Percentiles rank a stretch among this genome's conserved stretches.
Evolutionary conservation across 2,888 invertebrate species (phyloP).

Genomic region (Pecten maximus): DNA sequence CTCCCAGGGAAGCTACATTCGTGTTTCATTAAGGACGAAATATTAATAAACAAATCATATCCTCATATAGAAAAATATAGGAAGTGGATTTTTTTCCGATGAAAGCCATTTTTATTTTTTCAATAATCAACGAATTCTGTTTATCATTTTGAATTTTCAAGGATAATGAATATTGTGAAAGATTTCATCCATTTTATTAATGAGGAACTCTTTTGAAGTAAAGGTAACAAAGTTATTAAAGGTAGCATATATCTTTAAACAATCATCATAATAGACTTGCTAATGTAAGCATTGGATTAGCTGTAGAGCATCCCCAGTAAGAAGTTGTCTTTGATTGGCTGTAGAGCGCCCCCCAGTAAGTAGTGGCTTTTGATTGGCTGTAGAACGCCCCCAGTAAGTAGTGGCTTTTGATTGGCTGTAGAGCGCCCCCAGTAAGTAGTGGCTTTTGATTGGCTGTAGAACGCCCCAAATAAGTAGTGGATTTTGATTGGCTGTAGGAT

Average conservation of each 20-base stretch:
- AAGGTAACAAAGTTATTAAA: background rate
- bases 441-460: background rate
- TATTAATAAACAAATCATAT: background rate
- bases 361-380: background rate
- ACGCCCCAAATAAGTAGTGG: background rate
- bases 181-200: too few species aligned
- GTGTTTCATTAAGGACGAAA: background rate
- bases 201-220: background rate
- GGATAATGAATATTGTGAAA: too few species aligned
- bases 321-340: background rate
- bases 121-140: too few species aligned
- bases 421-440: too few species aligned
- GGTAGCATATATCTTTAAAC: background rate
- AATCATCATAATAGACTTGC: too few species aligned
- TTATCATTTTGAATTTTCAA: too few species aligned
- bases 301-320: too few species aligned
- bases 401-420: too few species aligned
- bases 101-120: background rate
- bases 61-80: background rate
- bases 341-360: background rate
- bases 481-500: background rate
- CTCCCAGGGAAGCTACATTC: background rate
- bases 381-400: background rate
- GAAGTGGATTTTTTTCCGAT: background rate
- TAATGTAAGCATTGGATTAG: background rate